phyloP scores from a whole-genome alignment of 2,888 invertebrate genomes.

The Lochmaea crataegi region DNA sequence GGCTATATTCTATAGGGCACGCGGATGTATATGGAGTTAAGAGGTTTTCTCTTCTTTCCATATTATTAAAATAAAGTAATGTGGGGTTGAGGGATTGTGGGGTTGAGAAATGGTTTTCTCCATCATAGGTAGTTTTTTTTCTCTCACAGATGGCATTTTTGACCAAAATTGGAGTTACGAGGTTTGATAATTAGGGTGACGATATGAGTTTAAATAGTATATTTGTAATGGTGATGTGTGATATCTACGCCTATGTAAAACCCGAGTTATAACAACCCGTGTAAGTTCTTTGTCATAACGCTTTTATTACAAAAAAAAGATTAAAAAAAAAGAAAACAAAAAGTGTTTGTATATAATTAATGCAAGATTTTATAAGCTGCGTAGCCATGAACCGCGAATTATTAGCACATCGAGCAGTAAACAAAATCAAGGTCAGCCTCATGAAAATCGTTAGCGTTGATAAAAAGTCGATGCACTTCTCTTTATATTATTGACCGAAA shows the following conservation, averaged over 20 bases:
- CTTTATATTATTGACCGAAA: constrained; percentile 60
- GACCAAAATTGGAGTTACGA: no score
- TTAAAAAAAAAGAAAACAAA: constrained; percentile 21
- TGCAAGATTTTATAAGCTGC: constrained; percentile 45
- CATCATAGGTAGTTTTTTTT: no score
- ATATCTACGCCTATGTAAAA: constrained; percentile 29
- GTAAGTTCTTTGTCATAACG: constrained; percentile 38
- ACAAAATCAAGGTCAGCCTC: constrained; percentile 57
- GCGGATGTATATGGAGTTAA: no score
- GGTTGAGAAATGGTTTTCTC: no score
- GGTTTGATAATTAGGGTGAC: no score
- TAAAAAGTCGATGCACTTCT: constrained; percentile 60
- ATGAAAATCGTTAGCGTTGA: constrained; percentile 56
- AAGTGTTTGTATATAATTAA: constrained; percentile 41
- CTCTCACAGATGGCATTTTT: no score
- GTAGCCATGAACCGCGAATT: constrained; percentile 54
- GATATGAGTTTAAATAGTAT: background rate
- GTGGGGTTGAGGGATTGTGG: no score
- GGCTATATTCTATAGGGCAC: no score
- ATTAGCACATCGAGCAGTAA: constrained; percentile 57
- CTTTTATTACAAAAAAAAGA: constrained; percentile 32
- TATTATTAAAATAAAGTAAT: no score
- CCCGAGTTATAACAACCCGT: constrained; percentile 22
- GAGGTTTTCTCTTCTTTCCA: no score
- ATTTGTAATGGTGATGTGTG: background rate